phyloP scores from a whole-genome alignment of 1,140 invertebrate genomes.

The Battus philenor region DNA sequence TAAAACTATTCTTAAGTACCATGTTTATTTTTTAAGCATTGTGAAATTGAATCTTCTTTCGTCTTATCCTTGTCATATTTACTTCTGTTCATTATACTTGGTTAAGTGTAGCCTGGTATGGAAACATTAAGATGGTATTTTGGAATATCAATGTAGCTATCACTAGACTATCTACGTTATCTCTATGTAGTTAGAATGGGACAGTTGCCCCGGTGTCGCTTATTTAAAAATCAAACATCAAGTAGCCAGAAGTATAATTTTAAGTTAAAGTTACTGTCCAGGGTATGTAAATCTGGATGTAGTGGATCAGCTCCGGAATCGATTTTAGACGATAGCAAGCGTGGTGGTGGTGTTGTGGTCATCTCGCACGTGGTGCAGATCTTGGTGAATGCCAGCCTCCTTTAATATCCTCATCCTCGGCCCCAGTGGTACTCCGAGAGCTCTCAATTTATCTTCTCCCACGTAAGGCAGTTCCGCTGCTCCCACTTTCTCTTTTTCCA shows the following conservation, averaged over 20 bases:
- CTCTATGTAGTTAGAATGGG: neutral
- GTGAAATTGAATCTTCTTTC: too few relatives aligned
- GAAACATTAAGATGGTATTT: too few relatives aligned
- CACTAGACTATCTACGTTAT: too few relatives aligned
- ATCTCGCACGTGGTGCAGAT: slow-evolving; percentile 43
- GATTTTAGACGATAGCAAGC: slow-evolving; percentile 51
- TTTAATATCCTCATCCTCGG: slow-evolving; percentile 92
- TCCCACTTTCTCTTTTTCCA: slow-evolving; percentile 93
- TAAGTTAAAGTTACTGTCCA: neutral
- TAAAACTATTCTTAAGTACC: too few relatives aligned
- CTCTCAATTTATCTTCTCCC: slow-evolving; percentile 91
- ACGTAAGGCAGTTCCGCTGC: slow-evolving; percentile 95
- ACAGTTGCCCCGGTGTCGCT: neutral
- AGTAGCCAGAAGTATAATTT: neutral
- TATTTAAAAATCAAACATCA: neutral
- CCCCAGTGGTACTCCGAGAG: slow-evolving; percentile 92
- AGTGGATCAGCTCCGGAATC: too few relatives aligned
- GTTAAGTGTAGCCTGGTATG: too few relatives aligned
- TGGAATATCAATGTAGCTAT: too few relatives aligned
- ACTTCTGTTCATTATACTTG: too few relatives aligned
- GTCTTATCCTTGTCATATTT: too few relatives aligned
- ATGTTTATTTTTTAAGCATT: too few relatives aligned
- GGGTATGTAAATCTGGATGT: neutral
- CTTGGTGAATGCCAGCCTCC: slow-evolving; percentile 84
- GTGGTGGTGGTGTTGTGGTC: slow-evolving; percentile 58